A percentile compares a stretch with the other conserved stretches of the same genome.
These are phyloP conservation scores for Drosophila parvula DNA, from an alignment of 1,140 invertebrate genomes.

Conservation along the genomic window DNA sequence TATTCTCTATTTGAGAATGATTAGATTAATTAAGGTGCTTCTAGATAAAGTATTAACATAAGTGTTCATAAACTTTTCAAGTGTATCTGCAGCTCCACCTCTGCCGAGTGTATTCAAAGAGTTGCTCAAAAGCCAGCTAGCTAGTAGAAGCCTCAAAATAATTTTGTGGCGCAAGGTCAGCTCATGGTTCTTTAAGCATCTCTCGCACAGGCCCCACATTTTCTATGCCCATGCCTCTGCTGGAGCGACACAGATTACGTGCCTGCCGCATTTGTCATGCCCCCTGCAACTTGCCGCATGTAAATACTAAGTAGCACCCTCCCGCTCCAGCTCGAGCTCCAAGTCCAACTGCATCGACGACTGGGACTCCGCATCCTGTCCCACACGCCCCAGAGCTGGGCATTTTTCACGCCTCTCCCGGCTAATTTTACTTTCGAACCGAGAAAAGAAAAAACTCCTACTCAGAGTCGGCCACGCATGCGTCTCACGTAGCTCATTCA, in stretches of 20 bases:
- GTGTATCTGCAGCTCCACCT: slow-evolving; percentile 5
- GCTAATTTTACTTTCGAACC: slow-evolving; percentile 69
- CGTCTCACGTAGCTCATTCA: slow-evolving; percentile 63
- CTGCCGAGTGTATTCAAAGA: slow-evolving; percentile 16
- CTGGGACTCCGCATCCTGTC: slow-evolving; percentile 21
- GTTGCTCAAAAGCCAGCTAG: slow-evolving; percentile 14
- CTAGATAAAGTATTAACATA: too few species aligned
- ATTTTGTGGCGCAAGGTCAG: slow-evolving; percentile 72
- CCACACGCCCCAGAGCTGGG: slow-evolving; percentile 7
- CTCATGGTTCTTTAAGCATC: slow-evolving; percentile 57
- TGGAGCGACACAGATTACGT: slow-evolving; percentile 73
- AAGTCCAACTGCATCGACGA: slow-evolving; percentile 26
- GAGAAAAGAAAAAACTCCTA: slow-evolving; percentile 5
- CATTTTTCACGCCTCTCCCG: slow-evolving; percentile 53
- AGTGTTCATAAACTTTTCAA: background rate
- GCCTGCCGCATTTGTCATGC: slow-evolving; percentile 53
- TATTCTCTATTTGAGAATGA: too few species aligned
- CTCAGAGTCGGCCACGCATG: slow-evolving; percentile 55
- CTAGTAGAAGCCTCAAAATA: slow-evolving; percentile 38
- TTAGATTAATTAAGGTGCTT: too few species aligned
- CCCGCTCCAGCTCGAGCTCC: slow-evolving; percentile 1
- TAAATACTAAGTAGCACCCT: slow-evolving; percentile 33
- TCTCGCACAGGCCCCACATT: slow-evolving; percentile 28
- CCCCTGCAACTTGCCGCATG: slow-evolving; percentile 60
- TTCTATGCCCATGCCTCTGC: slow-evolving; percentile 31